phyloP scores from a whole-genome alignment of 2,888 invertebrate species.

The Polyploca ridens region DNA sequence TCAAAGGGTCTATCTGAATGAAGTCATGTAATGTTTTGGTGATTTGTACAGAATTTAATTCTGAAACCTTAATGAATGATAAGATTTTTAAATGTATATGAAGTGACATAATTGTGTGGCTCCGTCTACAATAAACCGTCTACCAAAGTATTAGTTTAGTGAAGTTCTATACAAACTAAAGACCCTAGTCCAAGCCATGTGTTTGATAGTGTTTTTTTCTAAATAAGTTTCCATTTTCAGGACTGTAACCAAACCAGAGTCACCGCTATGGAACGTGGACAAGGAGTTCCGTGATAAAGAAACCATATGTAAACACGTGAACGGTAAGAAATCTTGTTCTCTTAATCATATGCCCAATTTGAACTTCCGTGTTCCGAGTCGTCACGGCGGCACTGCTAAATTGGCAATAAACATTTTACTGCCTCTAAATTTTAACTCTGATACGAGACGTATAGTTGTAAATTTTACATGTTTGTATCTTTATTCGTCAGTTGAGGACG shows the following conservation, averaged over 20 bases:
- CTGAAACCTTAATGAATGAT: no score
- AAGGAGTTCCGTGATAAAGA: slow-evolving; percentile 74
- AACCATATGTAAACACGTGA: slow-evolving; percentile 67
- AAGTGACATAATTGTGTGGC: no score
- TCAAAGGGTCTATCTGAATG: no score
- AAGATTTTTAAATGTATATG: no score
- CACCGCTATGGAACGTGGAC: slow-evolving; percentile 73
- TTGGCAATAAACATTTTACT: slow-evolving; percentile 42
- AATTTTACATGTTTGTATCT: slow-evolving; percentile 34
- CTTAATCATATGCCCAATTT: slow-evolving; percentile 21
- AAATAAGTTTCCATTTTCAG: slow-evolving; percentile 63
- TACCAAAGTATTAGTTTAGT: no score
- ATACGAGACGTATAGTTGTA: slow-evolving; percentile 27
- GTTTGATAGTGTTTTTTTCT: slow-evolving; percentile 26
- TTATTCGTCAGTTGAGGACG: slow-evolving; percentile 37
- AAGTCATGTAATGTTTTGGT: no score
- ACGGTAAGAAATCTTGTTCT: slow-evolving; percentile 65
- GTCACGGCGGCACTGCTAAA: slow-evolving; percentile 25
- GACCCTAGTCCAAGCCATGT: not conserved
- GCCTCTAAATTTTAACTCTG: slow-evolving; percentile 32
- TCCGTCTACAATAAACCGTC: no score
- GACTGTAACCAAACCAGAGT: slow-evolving; percentile 73
- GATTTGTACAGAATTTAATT: no score
- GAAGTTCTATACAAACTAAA: no score
- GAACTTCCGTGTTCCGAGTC: slow-evolving; percentile 32